Evolutionary conservation across 37 sponge, comb jelly and placozoan genomes (phyloP).

Genomic region (Diacarnus erythraeanus): DNA sequence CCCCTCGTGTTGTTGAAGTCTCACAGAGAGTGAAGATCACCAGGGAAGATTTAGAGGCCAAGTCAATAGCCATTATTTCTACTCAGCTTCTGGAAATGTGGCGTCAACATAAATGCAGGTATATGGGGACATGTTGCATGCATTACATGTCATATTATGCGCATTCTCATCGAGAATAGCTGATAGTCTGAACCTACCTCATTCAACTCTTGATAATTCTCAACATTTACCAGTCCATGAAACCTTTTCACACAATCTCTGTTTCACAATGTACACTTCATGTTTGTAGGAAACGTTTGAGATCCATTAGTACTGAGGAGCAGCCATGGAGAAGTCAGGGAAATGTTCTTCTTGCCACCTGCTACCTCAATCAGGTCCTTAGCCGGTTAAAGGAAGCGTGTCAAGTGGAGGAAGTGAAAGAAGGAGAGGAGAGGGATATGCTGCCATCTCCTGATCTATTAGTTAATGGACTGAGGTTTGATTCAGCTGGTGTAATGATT

Average conservation of each 20-base stretch:
- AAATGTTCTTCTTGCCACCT: slow-evolving; percentile 52
- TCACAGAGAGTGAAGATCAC: slow-evolving; percentile 43
- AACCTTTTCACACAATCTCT: too few species aligned
- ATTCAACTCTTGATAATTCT: too few species aligned
- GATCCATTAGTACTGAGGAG: slow-evolving; percentile 69
- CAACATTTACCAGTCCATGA: too few species aligned
- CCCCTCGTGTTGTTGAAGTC: not conserved
- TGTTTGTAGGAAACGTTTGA: slow-evolving; percentile 53
- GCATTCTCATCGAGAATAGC: not conserved
- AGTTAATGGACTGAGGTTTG: slow-evolving; percentile 26
- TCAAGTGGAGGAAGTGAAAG: not conserved
- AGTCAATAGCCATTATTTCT: slow-evolving; percentile 52
- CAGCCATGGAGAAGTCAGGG: slow-evolving; percentile 90
- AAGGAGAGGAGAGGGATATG: not conserved
- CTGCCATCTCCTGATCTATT: too few species aligned
- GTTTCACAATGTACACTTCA: too few species aligned
- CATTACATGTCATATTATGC: not conserved
- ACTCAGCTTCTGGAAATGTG: slow-evolving; percentile 46
- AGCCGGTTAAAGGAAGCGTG: not conserved
- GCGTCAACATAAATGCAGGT: slow-evolving; percentile 35
- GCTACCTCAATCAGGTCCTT: slow-evolving; percentile 27
- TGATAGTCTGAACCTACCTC: not conserved
- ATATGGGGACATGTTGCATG: not conserved
- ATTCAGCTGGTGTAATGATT: slow-evolving; percentile 34
- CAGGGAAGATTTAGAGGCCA: slow-evolving; percentile 57